phyloP scores from a whole-genome alignment of 2,888 invertebrate genomes.

The Allygus modestus region DNA sequence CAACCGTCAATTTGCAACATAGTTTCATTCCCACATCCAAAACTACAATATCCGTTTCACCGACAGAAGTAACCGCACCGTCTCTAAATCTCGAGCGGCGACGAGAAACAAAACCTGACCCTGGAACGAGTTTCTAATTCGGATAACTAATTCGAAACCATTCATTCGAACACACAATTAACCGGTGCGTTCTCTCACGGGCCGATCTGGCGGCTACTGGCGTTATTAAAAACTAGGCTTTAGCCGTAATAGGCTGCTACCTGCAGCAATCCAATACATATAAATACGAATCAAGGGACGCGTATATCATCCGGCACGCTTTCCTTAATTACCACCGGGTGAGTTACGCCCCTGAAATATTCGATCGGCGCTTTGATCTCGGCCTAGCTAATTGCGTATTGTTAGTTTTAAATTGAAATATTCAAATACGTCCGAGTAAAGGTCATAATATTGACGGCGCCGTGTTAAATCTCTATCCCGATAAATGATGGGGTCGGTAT shows the following conservation, averaged over 20 bases:
- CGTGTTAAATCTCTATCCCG: constrained; percentile 50
- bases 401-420: constrained; percentile 58
- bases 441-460: constrained; percentile 52
- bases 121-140: constrained; percentile 35
- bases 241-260: constrained; percentile 55
- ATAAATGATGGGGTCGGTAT: neutral
- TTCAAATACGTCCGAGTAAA: constrained; percentile 50
- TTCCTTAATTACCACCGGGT: constrained; percentile 6
- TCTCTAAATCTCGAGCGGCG: neutral
- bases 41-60: too few species aligned
- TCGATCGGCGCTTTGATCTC: constrained; percentile 36
- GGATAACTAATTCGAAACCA: constrained; percentile 48
- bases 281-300: constrained; percentile 50
- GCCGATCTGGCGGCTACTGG: constrained; percentile 20
- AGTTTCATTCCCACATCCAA: too few species aligned
- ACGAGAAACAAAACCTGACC: constrained; percentile 11
- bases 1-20: too few species aligned
- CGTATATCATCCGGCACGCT: constrained; percentile 58
- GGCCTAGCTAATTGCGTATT: constrained; percentile 30
- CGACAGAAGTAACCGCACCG: neutral
- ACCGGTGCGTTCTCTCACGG: constrained; percentile 24
- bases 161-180: constrained; percentile 38
- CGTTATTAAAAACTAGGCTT: constrained; percentile 55
- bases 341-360: neutral
- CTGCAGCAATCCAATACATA: constrained; percentile 58